Percentiles rank a stretch among this genome's conserved stretches.
phyloP scores from a whole-genome alignment of 2,888 invertebrate genomes.

The Resseliella maxima region DNA sequence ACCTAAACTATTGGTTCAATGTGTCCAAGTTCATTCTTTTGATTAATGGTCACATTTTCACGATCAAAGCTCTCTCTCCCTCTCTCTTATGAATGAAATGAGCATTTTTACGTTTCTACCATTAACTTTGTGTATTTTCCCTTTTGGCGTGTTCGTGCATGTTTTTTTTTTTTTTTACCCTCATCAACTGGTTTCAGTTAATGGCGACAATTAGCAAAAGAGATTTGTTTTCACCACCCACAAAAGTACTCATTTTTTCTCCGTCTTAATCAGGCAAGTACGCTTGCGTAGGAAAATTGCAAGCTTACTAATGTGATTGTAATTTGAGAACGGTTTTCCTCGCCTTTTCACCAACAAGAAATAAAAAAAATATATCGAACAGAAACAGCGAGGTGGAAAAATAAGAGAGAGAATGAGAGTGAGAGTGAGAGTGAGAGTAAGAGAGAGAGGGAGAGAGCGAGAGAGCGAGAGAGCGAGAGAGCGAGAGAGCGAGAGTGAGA shows the following conservation, averaged over 20 bases:
- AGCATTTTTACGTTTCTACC: neutral
- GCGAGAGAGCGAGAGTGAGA: no score
- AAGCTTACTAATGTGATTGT: neutral
- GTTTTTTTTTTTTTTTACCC: neutral
- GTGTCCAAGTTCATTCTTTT: neutral
- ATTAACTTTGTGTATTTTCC: neutral
- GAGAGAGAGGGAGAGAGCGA: no score
- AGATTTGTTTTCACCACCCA: conserved; percentile 1
- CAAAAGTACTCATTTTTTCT: neutral
- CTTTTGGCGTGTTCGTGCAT: neutral
- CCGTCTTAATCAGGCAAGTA: conserved; percentile 4
- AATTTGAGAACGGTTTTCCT: neutral
- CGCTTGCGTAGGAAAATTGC: neutral
- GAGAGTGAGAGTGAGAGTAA: no score
- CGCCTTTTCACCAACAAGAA: neutral
- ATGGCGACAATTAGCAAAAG: conserved; percentile 21
- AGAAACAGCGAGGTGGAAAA: no score
- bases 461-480: no score
- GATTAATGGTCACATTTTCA: neutral
- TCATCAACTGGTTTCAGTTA: neutral
- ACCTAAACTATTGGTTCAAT: neutral
- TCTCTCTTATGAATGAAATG: neutral
- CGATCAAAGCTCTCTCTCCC: neutral
- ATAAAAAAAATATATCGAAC: no score
- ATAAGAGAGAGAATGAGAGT: no score